Evolutionary conservation across 2,888 invertebrate species (phyloP), one percentile per base, ranked within the genome.

Genomic region (Acholoe squamosa): DNA sequence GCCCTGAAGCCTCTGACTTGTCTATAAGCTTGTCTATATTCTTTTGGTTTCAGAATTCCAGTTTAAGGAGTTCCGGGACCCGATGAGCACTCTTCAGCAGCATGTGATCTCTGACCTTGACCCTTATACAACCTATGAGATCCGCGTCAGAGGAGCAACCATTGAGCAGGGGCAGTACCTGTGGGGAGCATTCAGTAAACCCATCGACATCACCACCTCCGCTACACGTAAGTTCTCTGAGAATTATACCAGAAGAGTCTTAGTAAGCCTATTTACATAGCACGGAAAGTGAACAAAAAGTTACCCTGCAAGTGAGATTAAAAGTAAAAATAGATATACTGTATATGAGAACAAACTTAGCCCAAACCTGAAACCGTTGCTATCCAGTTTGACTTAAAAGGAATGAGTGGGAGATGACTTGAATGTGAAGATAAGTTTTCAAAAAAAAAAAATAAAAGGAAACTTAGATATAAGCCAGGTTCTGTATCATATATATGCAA

Each of bases 161-260:
- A 92, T 93, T 88, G 92, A 94, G 88, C 91, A 91, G 16, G 93
- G 93, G 28, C 89, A 90, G 12, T 91, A 92, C 7, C 90, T 94
- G 43, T 95, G 95, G 94, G 94, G 95, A 51, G 92, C 93, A 90
- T 93, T 93, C 92, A 92, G 90, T 71, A 34, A 89, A n/a, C 25
- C 54, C 28, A 56, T 90, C 12, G 90, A 90, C 28, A 88, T 90
- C 51, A 90, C 91, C 12, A 91, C 91, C 0, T 61, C 84, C 12
- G 71, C 67, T 16, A 54, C 71, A 52, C 80, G 91, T 91, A 19
- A 89, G 88, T 61, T n/a, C 22, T 61, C 61, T 14, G 5, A 43
- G 43, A 43, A 3, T 43, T 43, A 43, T 43, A 5, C 67, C 28
- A 25, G 3, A n/a, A n/a, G n/a, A n/a, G n/a, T n/a, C n/a, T n/a